Base-by-base conservation (phyloP, 2,113 vertebrate species). In the Psammodynastes pulverulentus region DNA sequence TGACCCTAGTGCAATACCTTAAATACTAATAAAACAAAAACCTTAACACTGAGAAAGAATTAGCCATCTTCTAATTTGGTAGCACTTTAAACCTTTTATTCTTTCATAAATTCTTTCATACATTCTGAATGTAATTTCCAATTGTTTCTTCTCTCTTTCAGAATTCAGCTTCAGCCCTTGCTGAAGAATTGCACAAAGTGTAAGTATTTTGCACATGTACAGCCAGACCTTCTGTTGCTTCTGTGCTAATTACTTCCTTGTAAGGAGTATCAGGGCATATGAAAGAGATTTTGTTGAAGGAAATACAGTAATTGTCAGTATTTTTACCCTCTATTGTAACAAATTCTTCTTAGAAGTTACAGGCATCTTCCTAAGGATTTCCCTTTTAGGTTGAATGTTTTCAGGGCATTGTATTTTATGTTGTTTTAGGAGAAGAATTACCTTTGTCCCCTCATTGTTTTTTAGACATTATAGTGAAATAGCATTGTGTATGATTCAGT, bases 121-220 rank as follows among this genome's bases (percentile, higher is more conserved):
- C 10, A 21, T 67, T 21, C 51, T 84, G 29, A 84, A 17, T 6
- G 3, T 24, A 12, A 24, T 48, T 54, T 86, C 19, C 39, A 67
- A 89, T 45, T 17, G 43, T 49, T 5, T 26, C 43, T 89, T 85
- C 43, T 84, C 6, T 58, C 94, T 48, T 96, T 91, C 91, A 98
- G 97, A 98, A 96, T 54, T 97, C 97, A 0, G 97, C 98, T 95
- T 98, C 98, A 96, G 98, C 98, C 95, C 97, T 99, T 96, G 98
- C 99, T 95, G 99, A 99, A 94, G 99, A 99, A 95, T 97, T 99
- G 87, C 98, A 99, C 96, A 99, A 99, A 98, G 98, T 99, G 99
- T 99, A 97, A 99, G 99, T 94, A 89, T 94, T 92, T 96, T 97
- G 95, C 91, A 58, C 79, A 79, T 79, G 34, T 43, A 43, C 7